Evolutionary conservation across 2,797 vertebrate species (phyloP).

Genomic region (Sarcophilus harrisii): DNA sequence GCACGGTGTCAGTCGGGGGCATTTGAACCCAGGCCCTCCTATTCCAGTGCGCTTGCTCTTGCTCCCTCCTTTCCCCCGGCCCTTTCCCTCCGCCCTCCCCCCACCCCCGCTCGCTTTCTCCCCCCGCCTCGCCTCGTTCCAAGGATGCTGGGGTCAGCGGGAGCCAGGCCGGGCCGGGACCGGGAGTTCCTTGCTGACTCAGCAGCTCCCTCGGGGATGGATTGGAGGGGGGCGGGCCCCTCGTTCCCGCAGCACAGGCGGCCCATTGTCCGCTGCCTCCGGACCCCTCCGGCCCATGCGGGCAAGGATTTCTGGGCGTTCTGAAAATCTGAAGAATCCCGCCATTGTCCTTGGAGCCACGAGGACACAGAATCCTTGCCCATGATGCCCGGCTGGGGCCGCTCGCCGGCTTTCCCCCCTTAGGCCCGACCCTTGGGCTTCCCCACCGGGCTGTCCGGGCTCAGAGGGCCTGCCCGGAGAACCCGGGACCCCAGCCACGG

Average conservation of each 20-base stretch:
- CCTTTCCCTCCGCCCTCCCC: background rate
- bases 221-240: background rate
- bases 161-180: background rate
- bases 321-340: constrained; percentile 79
- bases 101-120: background rate
- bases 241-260: constrained; percentile 59
- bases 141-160: background rate
- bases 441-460: background rate
- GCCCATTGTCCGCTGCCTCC: constrained; percentile 69
- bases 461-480: too few relatives aligned
- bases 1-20: too few relatives aligned
- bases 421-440: background rate
- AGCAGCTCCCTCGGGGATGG: background rate
- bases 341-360: constrained; percentile 74
- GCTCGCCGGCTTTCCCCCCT: background rate
- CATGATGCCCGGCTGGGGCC: constrained; percentile 40
- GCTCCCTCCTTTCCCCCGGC: too few relatives aligned
- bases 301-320: constrained; percentile 78
- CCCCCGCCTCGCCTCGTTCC: background rate
- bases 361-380: constrained; percentile 59
- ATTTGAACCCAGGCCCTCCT: background rate
- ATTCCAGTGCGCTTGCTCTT: background rate
- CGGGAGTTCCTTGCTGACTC: background rate
- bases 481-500: too few relatives aligned
- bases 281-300: background rate